Evolutionary conservation across 2,113 vertebrate species (phyloP), one percentile per base, ranked within the genome.

Genomic region (Gambusia affinis): DNA sequence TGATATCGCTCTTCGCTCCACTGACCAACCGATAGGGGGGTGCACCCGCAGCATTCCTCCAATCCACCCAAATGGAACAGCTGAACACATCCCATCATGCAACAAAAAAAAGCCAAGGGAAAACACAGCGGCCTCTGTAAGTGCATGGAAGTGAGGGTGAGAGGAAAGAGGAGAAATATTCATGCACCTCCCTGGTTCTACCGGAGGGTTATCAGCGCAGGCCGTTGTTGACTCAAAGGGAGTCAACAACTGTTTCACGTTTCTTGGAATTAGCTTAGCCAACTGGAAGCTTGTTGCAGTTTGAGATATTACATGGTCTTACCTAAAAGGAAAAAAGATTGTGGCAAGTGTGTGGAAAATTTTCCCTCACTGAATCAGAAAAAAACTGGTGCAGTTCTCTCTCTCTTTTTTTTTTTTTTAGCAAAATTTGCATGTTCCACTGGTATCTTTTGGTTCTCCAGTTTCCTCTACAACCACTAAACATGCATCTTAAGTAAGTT

Each of bases 41-140:
- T 67, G 89, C 91, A 93, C 94, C 86, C 76, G 82, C 91, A 95
- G 94, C 96, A 96, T 97, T 97, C 96, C 96, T 94, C 85, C 87
- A 93, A 95, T 94, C 85, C 94, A 95, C 83, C 93, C 92, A 89
- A 80, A 96, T 73, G 93, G 94, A 95, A 95, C 94, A 90, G 81
- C 83, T 85, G 87, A 93, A 85, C 90, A 85, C 90, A 94, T 88
- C 88, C 92, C 93, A 90, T 92, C 79, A 89, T 93, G 91, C 88
- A 92, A 91, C 78, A 82, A 29, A 61, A 57, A 27, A 72, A 89
- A 83, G 86, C 90, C 79, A 85, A 87, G 79, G 89, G 28, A 80
- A 92, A 80, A 86, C 60, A 81, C 90, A 80, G 79, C 80, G n/a
- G 85, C 89, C 92, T 94, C 91, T 84, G 66, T 83, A 73, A 81